phyloP scores from a whole-genome alignment of 2,888 invertebrate species.

The Pterobdella sp. region DNA sequence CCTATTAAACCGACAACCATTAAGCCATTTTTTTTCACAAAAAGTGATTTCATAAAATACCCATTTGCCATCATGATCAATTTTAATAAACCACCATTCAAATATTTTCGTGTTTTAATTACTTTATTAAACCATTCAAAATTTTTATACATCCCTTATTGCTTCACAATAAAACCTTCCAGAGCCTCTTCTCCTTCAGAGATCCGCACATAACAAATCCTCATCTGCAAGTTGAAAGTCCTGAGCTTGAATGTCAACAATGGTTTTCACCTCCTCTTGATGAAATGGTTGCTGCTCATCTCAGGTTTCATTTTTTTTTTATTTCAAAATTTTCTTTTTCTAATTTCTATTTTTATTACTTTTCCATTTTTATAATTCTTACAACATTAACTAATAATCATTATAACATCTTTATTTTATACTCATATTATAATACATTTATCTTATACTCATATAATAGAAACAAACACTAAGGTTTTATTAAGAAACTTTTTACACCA shows the following conservation, averaged over 20 bases:
- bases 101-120: too few species aligned
- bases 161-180: slow-evolving; percentile 26
- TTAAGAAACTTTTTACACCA: too few species aligned
- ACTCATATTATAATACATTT: not conserved
- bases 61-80: too few species aligned
- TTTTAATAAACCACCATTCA: too few species aligned
- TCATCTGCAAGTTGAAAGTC: slow-evolving; percentile 62
- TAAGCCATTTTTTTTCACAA: too few species aligned
- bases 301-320: slow-evolving; percentile 56
- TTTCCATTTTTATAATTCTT: not conserved
- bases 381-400: too few species aligned
- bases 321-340: slow-evolving; percentile 13
- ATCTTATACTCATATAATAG: too few species aligned
- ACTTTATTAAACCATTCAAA: too few species aligned
- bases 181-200: slow-evolving; percentile 51
- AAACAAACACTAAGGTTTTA: too few species aligned
- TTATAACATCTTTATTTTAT: not conserved
- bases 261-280: slow-evolving; percentile 67
- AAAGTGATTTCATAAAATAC: not conserved
- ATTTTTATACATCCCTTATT: too few species aligned
- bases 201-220: slow-evolving; percentile 66
- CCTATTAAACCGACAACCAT: not conserved
- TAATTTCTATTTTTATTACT: not conserved
- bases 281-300: slow-evolving; percentile 66
- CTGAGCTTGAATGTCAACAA: slow-evolving; percentile 64